These are phyloP conservation scores for Thamnophis sirtalis DNA, from an alignment of 2,113 vertebrate genomes.

Conservation along the genomic window DNA sequence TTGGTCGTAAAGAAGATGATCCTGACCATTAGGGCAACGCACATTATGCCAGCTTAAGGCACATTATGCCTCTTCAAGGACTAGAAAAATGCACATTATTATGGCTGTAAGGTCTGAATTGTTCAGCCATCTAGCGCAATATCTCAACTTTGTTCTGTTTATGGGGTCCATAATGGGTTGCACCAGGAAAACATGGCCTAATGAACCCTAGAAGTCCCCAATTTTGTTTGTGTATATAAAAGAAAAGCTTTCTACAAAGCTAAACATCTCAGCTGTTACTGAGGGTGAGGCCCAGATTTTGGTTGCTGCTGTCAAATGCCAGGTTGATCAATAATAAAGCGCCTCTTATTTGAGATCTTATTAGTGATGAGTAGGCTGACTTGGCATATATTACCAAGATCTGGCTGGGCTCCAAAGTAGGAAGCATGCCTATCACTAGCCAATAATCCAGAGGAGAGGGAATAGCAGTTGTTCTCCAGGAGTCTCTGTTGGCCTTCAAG, in stretches of 20 bases:
- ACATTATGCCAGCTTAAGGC: background rate
- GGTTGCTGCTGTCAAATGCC: background rate
- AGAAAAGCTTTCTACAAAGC: background rate
- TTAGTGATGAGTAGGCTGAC: background rate
- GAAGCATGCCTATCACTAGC: too few relatives aligned
- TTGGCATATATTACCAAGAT: background rate
- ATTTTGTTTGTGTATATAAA: background rate
- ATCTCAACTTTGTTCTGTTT: background rate
- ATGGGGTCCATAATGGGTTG: too few relatives aligned
- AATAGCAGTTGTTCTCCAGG: background rate
- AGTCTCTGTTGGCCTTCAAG: background rate
- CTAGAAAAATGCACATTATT: background rate
- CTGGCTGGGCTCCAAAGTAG: background rate
- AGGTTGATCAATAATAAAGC: background rate
- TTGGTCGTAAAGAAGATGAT: background rate
- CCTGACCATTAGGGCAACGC: background rate
- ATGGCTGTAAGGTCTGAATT: background rate
- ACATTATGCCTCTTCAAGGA: background rate
- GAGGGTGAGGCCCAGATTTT: too few relatives aligned
- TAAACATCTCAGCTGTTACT: background rate
- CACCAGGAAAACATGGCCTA: background rate
- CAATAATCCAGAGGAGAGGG: too few relatives aligned
- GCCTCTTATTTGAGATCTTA: background rate
- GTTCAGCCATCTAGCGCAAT: background rate
- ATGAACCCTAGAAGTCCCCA: background rate